A percentile compares a stretch with the other conserved stretches of the same genome.
phyloP scores from a whole-genome alignment of 2,888 invertebrate genomes.

The Ophioninae sp. region DNA sequence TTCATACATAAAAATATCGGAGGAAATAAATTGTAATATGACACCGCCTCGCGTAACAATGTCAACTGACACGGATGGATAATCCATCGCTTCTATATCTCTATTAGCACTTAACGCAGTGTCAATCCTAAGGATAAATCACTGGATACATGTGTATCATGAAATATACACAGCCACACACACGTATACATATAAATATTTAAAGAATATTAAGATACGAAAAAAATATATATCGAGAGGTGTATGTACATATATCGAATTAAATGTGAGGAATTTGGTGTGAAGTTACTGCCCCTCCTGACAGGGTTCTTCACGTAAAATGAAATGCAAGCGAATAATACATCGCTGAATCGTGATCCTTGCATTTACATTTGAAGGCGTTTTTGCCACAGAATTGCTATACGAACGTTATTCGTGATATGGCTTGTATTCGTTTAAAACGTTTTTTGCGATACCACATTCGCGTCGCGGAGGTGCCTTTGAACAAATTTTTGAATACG shows the following conservation, averaged over 20 bases:
- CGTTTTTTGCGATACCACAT: conserved; percentile 5
- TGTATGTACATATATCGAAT: background rate
- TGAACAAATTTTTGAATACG: background rate
- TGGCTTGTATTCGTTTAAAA: background rate
- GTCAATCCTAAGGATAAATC: conserved; percentile 15
- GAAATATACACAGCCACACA: conserved; percentile 39
- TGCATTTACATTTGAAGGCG: conserved; percentile 24
- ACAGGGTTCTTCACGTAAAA: background rate
- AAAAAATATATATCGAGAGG: background rate
- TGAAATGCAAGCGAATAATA: background rate
- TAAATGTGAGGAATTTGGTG: background rate
- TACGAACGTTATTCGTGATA: conserved; percentile 31
- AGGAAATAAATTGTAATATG: conserved; percentile 46
- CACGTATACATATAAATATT: background rate
- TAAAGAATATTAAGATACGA: background rate
- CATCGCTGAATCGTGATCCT: background rate
- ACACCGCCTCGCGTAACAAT: conserved; percentile 10
- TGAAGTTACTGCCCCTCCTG: conserved; percentile 22
- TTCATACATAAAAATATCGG: background rate
- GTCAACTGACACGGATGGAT: conserved; percentile 6
- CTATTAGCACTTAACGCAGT: conserved; percentile 31
- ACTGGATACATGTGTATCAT: conserved; percentile 43
- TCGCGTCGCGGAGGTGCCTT: background rate
- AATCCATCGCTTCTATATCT: conserved; percentile 22
- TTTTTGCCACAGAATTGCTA: conserved; percentile 26